phyloP scores from a whole-genome alignment of 1,140 invertebrate genomes.

The Probaryconus sp. region DNA sequence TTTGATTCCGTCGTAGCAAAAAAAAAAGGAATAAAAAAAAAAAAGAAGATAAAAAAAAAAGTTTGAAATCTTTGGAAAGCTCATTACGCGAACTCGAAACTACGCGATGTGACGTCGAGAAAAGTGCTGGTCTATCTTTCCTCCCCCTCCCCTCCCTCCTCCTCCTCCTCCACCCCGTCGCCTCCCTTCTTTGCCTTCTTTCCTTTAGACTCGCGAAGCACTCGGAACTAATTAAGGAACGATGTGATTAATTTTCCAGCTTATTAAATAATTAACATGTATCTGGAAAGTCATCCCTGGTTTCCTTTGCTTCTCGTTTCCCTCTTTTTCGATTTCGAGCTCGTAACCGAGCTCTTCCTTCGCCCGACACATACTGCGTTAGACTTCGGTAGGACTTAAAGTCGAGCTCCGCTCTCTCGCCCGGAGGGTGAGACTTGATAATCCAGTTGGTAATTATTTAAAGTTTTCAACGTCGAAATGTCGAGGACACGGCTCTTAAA shows the following conservation, averaged over 20 bases:
- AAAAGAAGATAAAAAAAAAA: slow-evolving; percentile 3
- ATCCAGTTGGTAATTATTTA: slow-evolving; percentile 48
- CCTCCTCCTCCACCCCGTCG: background rate
- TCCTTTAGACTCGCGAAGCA: slow-evolving; percentile 10
- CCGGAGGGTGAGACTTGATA: slow-evolving; percentile 29
- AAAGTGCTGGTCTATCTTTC: slow-evolving; percentile 16
- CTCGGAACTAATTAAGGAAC: slow-evolving; percentile 57
- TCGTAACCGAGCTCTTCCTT: slow-evolving; percentile 18
- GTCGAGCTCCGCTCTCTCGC: slow-evolving; percentile 17
- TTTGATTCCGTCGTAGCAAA: too few relatives aligned
- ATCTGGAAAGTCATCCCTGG: slow-evolving; percentile 27
- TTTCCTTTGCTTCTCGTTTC: slow-evolving; percentile 6
- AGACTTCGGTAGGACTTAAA: slow-evolving; percentile 15
- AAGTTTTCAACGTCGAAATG: slow-evolving; percentile 46
- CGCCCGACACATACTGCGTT: slow-evolving; percentile 11
- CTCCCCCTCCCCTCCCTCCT: too few relatives aligned
- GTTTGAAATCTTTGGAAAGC: slow-evolving; percentile 40
- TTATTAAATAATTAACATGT: slow-evolving; percentile 62
- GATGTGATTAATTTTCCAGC: slow-evolving; percentile 63
- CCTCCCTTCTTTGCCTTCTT: slow-evolving; percentile 30
- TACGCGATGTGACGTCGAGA: slow-evolving; percentile 26
- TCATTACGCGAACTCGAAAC: slow-evolving; percentile 43
- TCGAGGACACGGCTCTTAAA: slow-evolving; percentile 25
- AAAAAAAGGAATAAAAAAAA: too few relatives aligned
- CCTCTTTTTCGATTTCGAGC: slow-evolving; percentile 4